Evolutionary conservation across 2,888 invertebrate genomes (phyloP).

Genomic region (Pterobdella sp.): DNA sequence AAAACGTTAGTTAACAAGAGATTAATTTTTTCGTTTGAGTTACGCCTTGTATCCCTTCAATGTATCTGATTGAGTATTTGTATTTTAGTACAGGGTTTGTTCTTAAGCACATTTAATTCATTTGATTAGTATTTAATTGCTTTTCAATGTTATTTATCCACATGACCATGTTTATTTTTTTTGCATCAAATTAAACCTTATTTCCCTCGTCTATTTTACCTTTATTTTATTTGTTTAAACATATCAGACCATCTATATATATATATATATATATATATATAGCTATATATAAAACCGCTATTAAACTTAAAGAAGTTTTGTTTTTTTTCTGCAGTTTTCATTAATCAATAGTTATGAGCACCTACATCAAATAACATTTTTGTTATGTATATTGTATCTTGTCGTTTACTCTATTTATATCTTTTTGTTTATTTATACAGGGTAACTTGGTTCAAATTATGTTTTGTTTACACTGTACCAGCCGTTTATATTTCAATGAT

Average conservation of each 20-base stretch:
- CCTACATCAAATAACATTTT: not conserved
- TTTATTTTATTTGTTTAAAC: constrained; percentile 19
- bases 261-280: constrained; percentile 20
- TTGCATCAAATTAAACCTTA: not conserved
- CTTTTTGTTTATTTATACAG: constrained; percentile 13
- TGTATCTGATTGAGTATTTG: constrained; percentile 6
- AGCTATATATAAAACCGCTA: not conserved
- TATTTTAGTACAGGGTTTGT: constrained; percentile 5
- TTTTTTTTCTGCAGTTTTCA: constrained; percentile 13
- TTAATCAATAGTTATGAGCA: not conserved
- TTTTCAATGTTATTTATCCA: not conserved
- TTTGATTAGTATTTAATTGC: not conserved
- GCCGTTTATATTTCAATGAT: not conserved
- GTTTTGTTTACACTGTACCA: not conserved
- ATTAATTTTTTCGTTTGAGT: constrained; percentile 8
- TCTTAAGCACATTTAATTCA: not conserved
- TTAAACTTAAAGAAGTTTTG: not conserved
- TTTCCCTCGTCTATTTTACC: not conserved
- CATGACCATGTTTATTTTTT: not conserved
- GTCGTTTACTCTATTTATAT: constrained; percentile 6
- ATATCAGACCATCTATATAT: constrained; percentile 12
- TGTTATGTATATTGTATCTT: not conserved
- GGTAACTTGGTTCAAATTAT: constrained; percentile 15
- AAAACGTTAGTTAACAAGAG: not conserved
- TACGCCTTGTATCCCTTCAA: not conserved